Conservation (phyloP, 1,140 invertebrate genomes). For the Coenobita brevimanus region DNA sequence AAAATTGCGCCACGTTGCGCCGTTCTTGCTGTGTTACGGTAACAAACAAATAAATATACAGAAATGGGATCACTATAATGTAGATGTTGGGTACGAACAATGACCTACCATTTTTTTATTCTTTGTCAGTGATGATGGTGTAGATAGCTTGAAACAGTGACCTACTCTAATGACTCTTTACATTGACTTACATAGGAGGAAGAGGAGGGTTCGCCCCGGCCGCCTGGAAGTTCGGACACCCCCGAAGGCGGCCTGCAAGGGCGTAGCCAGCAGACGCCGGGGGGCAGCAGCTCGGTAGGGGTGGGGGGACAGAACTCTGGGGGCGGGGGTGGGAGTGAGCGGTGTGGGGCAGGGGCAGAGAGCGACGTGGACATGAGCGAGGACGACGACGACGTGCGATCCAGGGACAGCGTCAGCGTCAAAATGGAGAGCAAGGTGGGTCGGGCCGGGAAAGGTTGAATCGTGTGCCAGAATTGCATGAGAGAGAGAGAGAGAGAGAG, state of each 20-base stretch:
- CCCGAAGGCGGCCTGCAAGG: conserved; percentile 40
- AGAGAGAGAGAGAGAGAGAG: no score
- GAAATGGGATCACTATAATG: no score
- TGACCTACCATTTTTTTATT: no score
- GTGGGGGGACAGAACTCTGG: conserved; percentile 24
- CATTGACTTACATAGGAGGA: conserved; percentile 44
- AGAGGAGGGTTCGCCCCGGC: conserved; percentile 30
- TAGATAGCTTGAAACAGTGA: no score
- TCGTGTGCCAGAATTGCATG: no score
- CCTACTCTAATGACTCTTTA: no score
- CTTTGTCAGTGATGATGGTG: no score
- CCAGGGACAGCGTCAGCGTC: conserved; percentile 54
- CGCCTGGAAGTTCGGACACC: conserved; percentile 31
- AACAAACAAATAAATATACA: no score
- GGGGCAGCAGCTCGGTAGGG: conserved; percentile 42
- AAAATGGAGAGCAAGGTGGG: conserved; percentile 62
- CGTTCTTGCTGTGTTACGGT: no score
- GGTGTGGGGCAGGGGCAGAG: conserved; percentile 36
- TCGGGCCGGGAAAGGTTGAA: no score
- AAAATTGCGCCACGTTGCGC: no score
- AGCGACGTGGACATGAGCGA: conserved; percentile 70
- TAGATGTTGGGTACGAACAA: no score
- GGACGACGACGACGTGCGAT: conserved; percentile 68
- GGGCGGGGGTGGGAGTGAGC: conserved; percentile 24
- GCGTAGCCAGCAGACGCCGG: conserved; percentile 29